phyloP scores from a whole-genome alignment of 2,797 vertebrate genomes.

The Carduelis carduelis region DNA sequence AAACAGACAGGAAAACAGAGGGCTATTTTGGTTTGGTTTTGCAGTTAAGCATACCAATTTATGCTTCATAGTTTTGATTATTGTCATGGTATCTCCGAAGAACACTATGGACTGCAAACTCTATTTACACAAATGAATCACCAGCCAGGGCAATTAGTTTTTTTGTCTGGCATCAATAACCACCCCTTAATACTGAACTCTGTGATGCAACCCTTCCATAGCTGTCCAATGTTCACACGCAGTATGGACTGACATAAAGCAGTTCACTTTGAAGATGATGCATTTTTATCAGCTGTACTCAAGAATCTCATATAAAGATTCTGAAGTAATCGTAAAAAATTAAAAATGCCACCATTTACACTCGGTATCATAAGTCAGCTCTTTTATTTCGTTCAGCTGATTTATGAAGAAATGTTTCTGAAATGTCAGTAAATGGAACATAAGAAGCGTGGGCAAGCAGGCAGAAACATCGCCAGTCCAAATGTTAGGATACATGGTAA shows the following conservation, averaged over 20 bases:
- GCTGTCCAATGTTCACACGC: neutral
- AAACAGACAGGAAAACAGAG: neutral
- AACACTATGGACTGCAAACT: neutral
- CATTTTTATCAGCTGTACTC: neutral
- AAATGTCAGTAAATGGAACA: constrained; percentile 60
- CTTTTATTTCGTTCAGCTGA: neutral
- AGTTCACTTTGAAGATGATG: neutral
- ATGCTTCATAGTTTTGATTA: neutral
- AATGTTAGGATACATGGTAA: constrained; percentile 46
- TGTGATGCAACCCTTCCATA: neutral
- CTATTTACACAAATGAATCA: neutral
- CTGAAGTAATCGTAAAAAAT: neutral
- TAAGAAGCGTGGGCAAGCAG: constrained; percentile 54
- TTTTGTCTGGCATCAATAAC: neutral
- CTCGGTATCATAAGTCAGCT: neutral
- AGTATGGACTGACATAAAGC: neutral
- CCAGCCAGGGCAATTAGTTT: neutral
- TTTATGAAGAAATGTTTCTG: constrained; percentile 23
- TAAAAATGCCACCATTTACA: neutral
- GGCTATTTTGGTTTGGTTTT: neutral
- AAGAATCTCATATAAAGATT: neutral
- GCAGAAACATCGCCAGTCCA: constrained; percentile 38
- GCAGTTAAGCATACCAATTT: neutral
- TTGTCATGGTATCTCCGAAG: neutral
- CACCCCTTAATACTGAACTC: neutral